Evolutionary conservation across 2,888 invertebrate genomes (phyloP).

Genomic region (Oegoconia quadripuncta): DNA sequence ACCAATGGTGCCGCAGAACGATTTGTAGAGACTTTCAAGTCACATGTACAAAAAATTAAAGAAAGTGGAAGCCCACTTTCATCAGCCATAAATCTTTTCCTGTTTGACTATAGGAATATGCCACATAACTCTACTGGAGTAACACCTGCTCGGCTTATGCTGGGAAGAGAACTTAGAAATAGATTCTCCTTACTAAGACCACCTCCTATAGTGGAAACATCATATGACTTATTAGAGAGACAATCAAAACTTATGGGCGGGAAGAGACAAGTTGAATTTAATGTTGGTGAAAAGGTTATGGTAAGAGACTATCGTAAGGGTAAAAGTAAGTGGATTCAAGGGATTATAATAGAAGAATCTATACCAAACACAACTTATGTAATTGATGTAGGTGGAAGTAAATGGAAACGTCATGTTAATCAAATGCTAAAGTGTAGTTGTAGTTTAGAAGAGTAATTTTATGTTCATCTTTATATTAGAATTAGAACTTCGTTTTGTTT

Average conservation of each 20-base stretch:
- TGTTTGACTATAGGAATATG: slow-evolving; percentile 12
- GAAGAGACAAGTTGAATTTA: slow-evolving; percentile 4
- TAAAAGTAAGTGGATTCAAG: slow-evolving; percentile 10
- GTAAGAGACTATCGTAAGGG: slow-evolving; percentile 10
- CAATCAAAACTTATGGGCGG: not conserved
- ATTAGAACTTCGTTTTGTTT: no score
- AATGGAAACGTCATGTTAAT: slow-evolving; percentile 12
- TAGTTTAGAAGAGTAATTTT: no score
- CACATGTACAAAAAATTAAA: no score
- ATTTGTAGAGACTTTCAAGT: not conserved
- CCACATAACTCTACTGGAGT: slow-evolving; percentile 13
- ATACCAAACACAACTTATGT: slow-evolving; percentile 8
- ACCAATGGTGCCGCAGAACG: not conserved
- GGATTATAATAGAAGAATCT: slow-evolving; percentile 6
- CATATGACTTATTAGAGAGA: slow-evolving; percentile 1
- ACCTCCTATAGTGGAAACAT: slow-evolving; percentile 6
- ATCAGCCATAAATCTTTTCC: slow-evolving; percentile 15
- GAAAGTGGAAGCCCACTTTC: no score
- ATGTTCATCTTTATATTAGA: no score
- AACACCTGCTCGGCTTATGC: slow-evolving; percentile 13
- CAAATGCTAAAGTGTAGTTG: slow-evolving; percentile 4
- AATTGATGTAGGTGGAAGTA: slow-evolving; percentile 7
- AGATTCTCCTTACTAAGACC: slow-evolving; percentile 13
- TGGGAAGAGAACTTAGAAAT: slow-evolving; percentile 14
- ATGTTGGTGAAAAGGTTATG: slow-evolving; percentile 14